phyloP scores from a whole-genome alignment of 2,888 invertebrate species.

The Fragum whitleyi region DNA sequence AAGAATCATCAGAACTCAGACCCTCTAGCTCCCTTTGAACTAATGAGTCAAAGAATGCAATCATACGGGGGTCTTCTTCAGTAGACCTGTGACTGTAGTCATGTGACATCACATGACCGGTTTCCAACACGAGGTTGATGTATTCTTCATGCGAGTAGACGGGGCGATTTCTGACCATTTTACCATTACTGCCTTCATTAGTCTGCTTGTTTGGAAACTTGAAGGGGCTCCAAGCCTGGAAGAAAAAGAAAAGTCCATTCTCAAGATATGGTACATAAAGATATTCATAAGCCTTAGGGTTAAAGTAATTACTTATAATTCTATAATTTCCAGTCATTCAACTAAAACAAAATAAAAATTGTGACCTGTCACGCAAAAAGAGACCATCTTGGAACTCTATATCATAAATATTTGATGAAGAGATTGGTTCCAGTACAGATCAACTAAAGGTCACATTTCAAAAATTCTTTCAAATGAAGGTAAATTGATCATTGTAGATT shows the following conservation, averaged over 20 bases:
- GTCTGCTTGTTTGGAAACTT: slow-evolving; percentile 86
- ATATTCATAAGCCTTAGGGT: background rate
- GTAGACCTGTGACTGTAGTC: slow-evolving; percentile 95
- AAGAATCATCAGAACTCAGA: slow-evolving; percentile 77
- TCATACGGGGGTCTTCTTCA: slow-evolving; percentile 96
- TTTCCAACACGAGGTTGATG: slow-evolving; percentile 91
- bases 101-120: slow-evolving; percentile 91
- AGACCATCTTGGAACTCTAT: no score
- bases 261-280: background rate
- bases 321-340: no score
- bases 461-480: no score
- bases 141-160: slow-evolving; percentile 89
- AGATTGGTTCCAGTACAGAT: no score
- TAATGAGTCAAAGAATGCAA: slow-evolving; percentile 97
- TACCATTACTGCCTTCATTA: slow-evolving; percentile 61
- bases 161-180: slow-evolving; percentile 69
- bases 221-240: slow-evolving; percentile 92
- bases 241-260: background rate
- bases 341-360: no score
- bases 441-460: no score
- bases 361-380: no score
- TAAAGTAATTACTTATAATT: no score
- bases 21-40: slow-evolving; percentile 96
- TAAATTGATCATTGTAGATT: no score
- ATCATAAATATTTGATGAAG: no score